Percentiles rank a stretch among this genome's conserved stretches.
phyloP scores from a whole-genome alignment of 2,113 vertebrate species.

The Menura novaehollandiae region DNA sequence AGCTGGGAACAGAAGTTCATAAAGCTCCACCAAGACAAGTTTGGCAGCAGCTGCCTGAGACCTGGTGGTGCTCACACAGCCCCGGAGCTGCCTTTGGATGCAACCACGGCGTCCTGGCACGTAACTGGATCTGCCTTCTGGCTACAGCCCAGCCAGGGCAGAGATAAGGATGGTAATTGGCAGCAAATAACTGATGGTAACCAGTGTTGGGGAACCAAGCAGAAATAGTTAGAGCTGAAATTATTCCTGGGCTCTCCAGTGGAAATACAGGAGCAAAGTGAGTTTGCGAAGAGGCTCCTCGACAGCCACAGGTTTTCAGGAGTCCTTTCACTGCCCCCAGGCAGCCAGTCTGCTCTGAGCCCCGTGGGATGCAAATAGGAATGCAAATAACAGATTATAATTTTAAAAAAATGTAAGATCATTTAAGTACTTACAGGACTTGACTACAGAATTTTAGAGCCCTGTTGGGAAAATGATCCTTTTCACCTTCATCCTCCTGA shows the following conservation, averaged over 20 bases:
- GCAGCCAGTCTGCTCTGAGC: background rate
- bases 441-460: conserved; percentile 40
- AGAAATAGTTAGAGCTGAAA: fast-evolving
- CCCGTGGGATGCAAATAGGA: conserved; percentile 40
- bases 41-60: background rate
- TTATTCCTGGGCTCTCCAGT: background rate
- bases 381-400: conserved; percentile 51
- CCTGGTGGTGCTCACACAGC: background rate
- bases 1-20: background rate
- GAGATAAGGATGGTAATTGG: fast-evolving
- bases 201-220: background rate
- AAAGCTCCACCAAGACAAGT: background rate
- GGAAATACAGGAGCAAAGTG: background rate
- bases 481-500: conserved; percentile 5
- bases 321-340: background rate
- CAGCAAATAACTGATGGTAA: background rate
- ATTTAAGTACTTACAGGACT: conserved; percentile 20
- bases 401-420: background rate
- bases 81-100: background rate
- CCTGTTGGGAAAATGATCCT: conserved; percentile 33
- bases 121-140: background rate
- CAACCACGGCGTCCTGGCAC: background rate
- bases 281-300: background rate
- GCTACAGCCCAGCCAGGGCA: background rate
- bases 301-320: background rate